Conservation (phyloP, 2,888 invertebrate species). For the Drosophila pseudotalamancana region DNA sequence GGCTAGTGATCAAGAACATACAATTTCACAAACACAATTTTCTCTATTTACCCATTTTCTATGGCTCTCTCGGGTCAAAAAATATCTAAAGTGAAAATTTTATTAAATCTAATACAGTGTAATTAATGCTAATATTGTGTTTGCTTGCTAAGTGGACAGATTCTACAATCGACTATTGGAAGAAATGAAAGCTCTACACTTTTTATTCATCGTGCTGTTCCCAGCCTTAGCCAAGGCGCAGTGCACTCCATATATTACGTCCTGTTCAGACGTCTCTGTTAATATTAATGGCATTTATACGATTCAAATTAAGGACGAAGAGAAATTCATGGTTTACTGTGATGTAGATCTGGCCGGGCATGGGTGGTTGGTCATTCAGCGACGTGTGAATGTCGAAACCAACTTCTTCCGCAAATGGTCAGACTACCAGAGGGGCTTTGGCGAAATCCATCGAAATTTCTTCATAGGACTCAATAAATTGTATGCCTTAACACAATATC, state of each 20-base stretch:
- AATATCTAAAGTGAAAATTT: too few species aligned
- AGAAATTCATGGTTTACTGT: conserved; percentile 86
- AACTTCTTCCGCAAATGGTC: conserved; percentile 88
- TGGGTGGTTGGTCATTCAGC: conserved; percentile 89
- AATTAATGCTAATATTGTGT: conserved; percentile 23
- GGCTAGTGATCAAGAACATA: too few species aligned
- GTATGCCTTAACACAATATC: conserved; percentile 83
- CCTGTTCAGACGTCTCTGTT: conserved; percentile 40
- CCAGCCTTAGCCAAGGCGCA: conserved; percentile 10
- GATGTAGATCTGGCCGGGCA: conserved; percentile 86
- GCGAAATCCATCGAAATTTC: conserved; percentile 88
- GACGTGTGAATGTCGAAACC: conserved; percentile 87
- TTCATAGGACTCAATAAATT: conserved; percentile 89
- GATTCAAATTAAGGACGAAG: conserved; percentile 34
- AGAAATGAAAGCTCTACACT: conserved; percentile 18
- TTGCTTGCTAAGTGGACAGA: background rate
- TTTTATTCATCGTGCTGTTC: conserved; percentile 17
- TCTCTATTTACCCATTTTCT: too few species aligned
- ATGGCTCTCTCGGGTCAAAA: too few species aligned
- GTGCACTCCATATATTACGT: conserved; percentile 15
- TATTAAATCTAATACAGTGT: conserved; percentile 27
- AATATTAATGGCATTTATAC: conserved; percentile 44
- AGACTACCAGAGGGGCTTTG: conserved; percentile 89
- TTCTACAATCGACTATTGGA: conserved; percentile 3
- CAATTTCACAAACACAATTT: too few species aligned